phyloP scores from a whole-genome alignment of 2,797 vertebrate species.

The Cossypha niveicapilla region DNA sequence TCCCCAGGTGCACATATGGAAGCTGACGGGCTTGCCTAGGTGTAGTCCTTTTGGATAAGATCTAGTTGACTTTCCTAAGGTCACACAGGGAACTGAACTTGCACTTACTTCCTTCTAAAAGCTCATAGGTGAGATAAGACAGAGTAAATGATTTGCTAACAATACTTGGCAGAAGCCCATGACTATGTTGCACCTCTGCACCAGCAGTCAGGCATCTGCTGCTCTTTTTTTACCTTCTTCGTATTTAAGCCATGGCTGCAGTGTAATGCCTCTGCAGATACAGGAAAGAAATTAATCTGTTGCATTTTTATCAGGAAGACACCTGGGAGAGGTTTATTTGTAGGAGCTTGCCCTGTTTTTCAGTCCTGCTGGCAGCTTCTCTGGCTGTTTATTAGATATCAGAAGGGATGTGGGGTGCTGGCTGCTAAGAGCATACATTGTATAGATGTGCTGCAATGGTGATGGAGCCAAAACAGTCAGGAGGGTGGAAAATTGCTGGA shows the following conservation, averaged over 20 bases:
- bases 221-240: not conserved
- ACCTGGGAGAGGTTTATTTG: not conserved
- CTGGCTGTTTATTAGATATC: not conserved
- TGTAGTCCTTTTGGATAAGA: not conserved
- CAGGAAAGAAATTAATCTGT: not conserved
- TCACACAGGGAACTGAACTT: not conserved
- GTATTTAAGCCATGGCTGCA: not conserved
- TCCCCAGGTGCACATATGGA: not conserved
- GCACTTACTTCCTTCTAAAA: not conserved
- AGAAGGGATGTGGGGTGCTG: not conserved
- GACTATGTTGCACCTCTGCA: not conserved
- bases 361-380: not conserved
- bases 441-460: not conserved
- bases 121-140: not conserved
- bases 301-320: not conserved
- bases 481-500: constrained; percentile 25
- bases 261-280: not conserved
- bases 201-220: not conserved
- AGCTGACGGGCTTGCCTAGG: not conserved
- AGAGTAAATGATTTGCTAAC: not conserved
- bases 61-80: not conserved
- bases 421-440: not conserved
- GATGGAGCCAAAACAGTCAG: not conserved
- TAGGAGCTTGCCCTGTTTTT: constrained; percentile 11
- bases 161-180: not conserved